Percentiles rank a stretch among this genome's conserved stretches.
Evolutionary conservation across 2,113 vertebrate species (phyloP).

Genomic region (Lepisosteus oculatus): DNA sequence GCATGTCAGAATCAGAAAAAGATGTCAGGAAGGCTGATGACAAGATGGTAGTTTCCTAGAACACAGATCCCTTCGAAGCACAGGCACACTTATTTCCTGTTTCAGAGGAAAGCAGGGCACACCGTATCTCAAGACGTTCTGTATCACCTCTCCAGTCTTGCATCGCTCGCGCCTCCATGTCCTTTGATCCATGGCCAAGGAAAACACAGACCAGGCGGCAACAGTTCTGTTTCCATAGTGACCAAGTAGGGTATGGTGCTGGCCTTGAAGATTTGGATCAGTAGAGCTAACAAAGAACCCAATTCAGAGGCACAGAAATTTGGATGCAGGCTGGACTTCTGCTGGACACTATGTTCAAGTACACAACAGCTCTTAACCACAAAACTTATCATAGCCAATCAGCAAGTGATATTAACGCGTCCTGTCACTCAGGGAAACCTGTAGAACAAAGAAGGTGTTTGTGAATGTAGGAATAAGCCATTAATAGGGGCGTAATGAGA

Average conservation of each 20-base stretch:
- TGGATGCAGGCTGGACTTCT: conserved; percentile 54
- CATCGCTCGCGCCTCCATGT: conserved; percentile 44
- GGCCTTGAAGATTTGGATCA: conserved; percentile 70
- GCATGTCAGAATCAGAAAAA: conserved; percentile 48
- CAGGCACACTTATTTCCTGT: conserved; percentile 42
- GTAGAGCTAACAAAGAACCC: conserved; percentile 65
- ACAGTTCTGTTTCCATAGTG: conserved; percentile 55
- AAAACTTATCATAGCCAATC: conserved; percentile 60
- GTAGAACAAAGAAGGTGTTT: conserved; percentile 59
- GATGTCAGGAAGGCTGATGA: conserved; percentile 40
- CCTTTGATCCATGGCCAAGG: conserved; percentile 75
- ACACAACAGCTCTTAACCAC: conserved; percentile 29
- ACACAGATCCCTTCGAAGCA: conserved; percentile 44
- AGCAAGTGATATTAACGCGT: conserved; percentile 63
- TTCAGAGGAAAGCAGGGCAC: conserved; percentile 40
- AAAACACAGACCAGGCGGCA: conserved; percentile 64
- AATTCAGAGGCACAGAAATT: conserved; percentile 60
- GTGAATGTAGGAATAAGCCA: conserved; percentile 46
- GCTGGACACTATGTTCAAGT: conserved; percentile 46
- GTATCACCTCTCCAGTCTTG: conserved; percentile 47
- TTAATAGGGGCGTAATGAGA: conserved; percentile 52
- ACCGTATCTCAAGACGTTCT: conserved; percentile 42
- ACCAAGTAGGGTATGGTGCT: conserved; percentile 48
- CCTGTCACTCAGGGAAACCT: conserved; percentile 53
- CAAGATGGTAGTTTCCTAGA: conserved; percentile 47